Base-by-base conservation (phyloP, 2,113 vertebrate genomes). In the Leucosticte australis region DNA sequence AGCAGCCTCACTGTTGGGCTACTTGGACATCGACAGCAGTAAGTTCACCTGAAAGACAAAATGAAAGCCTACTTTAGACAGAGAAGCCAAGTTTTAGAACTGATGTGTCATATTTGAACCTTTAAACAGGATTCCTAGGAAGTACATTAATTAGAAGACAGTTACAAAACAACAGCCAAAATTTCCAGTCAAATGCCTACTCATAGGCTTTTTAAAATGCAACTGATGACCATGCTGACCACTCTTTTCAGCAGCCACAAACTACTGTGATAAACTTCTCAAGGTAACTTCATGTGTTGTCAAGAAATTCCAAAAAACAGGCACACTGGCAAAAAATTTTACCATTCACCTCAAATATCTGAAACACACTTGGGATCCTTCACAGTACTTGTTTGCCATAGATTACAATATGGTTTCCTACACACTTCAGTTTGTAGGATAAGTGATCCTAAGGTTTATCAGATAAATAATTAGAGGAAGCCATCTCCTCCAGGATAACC, bases 1-100 rank as follows among this genome's bases (percentile, higher is more conserved):
- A 62, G 70, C 47, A 55, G 75, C 41, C 53, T 33, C 15, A 9
- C 57, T 15, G 20, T 0, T 84, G 11, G 55, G 78, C 97, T 99
- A 99, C 82, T 99, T 99, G 94, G 98, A 98, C 94, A 98, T 95
- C 0, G 98, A 99, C 75, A 99, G 96, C 84, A 99, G 97, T 46
- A 99, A 97, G 95, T 98, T 99, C 90, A 99, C 97, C 99, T 99
- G 98, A 79, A 99, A 98, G 64, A 94, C 68, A 97, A 91, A 84
- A 86, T 10, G 13, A 76, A 93, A 92, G 75, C 17, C 46, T 37
- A 10, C 0, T 1, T 97, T 79, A 97, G 83, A 52, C 83, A 53
- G 41, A 83, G 57, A 5, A 88, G 6, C 22, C 27, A 73, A 53
- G 28, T 53, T 78, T 65, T 67, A 75, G 62, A 83, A 68, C 19